These are phyloP conservation scores for Gymnoscelis rufifasciata DNA, from an alignment of 2,888 invertebrate species.

Conservation along the genomic window DNA sequence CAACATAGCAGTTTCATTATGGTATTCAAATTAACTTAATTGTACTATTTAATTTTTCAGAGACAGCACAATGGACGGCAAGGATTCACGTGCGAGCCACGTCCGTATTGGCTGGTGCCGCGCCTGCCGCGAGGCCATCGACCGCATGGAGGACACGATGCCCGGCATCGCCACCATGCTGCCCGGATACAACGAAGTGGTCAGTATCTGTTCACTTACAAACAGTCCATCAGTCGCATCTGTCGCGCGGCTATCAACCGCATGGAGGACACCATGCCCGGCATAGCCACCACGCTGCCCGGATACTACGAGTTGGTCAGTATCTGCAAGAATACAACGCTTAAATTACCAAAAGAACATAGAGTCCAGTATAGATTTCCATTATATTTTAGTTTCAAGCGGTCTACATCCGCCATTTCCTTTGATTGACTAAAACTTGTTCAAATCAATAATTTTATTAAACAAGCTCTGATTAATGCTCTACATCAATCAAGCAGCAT, in stretches of 20 bases:
- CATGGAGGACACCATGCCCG: conserved; percentile 68
- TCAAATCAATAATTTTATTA: no score
- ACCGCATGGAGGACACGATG: conserved; percentile 61
- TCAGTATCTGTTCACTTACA: background rate
- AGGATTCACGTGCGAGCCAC: conserved; percentile 37
- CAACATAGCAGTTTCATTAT: no score
- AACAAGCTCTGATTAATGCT: no score
- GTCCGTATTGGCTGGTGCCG: conserved; percentile 71
- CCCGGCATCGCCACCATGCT: conserved; percentile 67
- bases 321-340: no score
- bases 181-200: conserved; percentile 50
- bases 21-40: no score
- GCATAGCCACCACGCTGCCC: conserved; percentile 52
- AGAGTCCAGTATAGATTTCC: no score
- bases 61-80: conserved; percentile 34
- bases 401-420: no score
- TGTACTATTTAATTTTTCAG: conserved; percentile 27
- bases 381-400: no score
- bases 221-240: conserved; percentile 50
- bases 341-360: no score
- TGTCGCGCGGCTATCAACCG: conserved; percentile 65
- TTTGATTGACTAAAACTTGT: no score
- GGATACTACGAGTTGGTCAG: no score
- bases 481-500: no score
- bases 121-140: conserved; percentile 67